Conservation (phyloP, 2,888 invertebrate species). For the Eristalis tenax region DNA sequence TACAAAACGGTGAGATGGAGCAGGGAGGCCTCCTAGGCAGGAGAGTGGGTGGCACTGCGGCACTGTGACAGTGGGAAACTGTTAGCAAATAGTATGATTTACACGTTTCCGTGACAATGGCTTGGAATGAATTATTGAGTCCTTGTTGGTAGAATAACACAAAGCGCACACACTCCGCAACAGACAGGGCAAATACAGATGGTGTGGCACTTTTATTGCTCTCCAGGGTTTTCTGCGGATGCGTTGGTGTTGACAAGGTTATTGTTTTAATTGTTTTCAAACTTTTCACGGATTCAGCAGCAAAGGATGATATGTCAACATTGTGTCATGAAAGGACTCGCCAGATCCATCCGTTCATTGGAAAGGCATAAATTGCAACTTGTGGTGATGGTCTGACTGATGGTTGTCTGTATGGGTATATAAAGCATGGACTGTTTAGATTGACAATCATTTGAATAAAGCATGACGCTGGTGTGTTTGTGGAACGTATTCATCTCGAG, state of each 20-base stretch:
- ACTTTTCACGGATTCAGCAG: slow-evolving; percentile 3
- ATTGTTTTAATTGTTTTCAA: slow-evolving; percentile 43
- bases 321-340: slow-evolving; percentile 46
- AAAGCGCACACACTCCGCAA: slow-evolving; percentile 4
- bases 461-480: too few species aligned
- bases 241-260: not conserved
- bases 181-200: slow-evolving; percentile 10
- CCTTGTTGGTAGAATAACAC: slow-evolving; percentile 8
- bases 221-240: slow-evolving; percentile 3
- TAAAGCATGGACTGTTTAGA: too few species aligned
- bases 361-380: slow-evolving; percentile 5
- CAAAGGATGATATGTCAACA: slow-evolving; percentile 37
- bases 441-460: too few species aligned
- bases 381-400: not conserved
- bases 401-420: too few species aligned
- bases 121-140: slow-evolving; percentile 51
- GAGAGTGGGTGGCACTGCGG: not conserved
- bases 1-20: not conserved
- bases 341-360: slow-evolving; percentile 9
- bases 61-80: not conserved
- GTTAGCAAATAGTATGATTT: slow-evolving; percentile 58
- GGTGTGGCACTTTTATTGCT: slow-evolving; percentile 61
- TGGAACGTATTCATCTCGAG: too few species aligned
- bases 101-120: slow-evolving; percentile 51
- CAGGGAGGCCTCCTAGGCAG: too few species aligned